phyloP scores from a whole-genome alignment of 1,140 invertebrate species.

The Hypothenemus hampei region DNA sequence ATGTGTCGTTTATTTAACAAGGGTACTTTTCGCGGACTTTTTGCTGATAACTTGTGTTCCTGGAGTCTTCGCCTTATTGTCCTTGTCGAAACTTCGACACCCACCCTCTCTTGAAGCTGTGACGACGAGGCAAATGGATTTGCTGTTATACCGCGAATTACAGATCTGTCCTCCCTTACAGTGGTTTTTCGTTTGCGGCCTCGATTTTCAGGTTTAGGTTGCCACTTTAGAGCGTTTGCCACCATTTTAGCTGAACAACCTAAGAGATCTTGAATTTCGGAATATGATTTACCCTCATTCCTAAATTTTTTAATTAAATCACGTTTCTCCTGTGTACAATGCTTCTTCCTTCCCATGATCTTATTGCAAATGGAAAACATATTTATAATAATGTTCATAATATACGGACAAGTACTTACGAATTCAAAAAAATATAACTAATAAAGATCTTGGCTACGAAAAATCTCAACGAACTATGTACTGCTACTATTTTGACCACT shows the following conservation, averaged over 20 bases:
- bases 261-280: neutral
- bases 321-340: neutral
- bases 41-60: neutral
- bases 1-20: neutral
- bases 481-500: neutral
- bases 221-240: constrained; percentile 1
- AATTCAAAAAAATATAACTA: neutral
- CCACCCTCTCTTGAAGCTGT: neutral
- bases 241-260: neutral
- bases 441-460: too few relatives aligned
- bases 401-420: neutral
- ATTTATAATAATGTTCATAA: neutral
- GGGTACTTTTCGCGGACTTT: neutral
- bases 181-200: neutral
- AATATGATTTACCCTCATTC: neutral
- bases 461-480: neutral
- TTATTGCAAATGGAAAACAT: neutral
- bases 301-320: neutral
- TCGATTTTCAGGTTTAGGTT: neutral
- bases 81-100: neutral
- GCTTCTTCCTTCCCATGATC: neutral
- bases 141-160: neutral
- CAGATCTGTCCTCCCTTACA: neutral
- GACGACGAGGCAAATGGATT: neutral
- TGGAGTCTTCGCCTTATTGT: neutral